Base-by-base conservation (phyloP, 2,113 vertebrate species). In the Propithecus coquereli region DNA sequence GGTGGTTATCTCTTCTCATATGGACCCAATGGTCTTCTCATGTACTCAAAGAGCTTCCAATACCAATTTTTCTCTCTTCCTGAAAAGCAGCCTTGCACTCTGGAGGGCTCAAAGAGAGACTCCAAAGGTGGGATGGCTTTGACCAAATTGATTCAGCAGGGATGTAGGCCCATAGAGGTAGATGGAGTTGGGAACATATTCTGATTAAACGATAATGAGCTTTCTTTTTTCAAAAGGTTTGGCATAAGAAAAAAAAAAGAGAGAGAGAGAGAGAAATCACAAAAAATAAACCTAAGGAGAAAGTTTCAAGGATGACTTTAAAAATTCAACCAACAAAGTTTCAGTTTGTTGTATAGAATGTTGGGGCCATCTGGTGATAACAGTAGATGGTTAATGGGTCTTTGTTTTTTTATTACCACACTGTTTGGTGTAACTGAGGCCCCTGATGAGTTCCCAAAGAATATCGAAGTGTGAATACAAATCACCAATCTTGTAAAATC, bases 381-480 rank as follows among this genome's bases (percentile, higher is more conserved):
- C 50, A 82, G 40, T 52, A 47, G 47, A 96, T 4, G 65, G 66
- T 94, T 94, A 95, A 93, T 71, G 59, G 47, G 83, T 86, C 8
- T 93, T 98, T 96, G 95, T 17, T 91, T 89, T 93, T 90, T 45
- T 77, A 37, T 93, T 71, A 87, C 91, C 87, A 87, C 85, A 40
- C 57, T 57, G 59, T 92, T 87, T 89, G 83, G 70, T 97, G 32
- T 92, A 79, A 59, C 79, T 88, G 85, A 30, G 88, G 77, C 73
- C 37, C 25, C 34, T 91, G 63, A 57, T 85, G 91, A 95, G 93
- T 87, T 97, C 32, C 87, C 66, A 73, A 74, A 94, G 96, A 96
- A 94, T 70, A 97, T 71, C 94, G 95, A 96, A 61, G 92, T 95
- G 30, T 97, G 97, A 98, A 97, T 88, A 97, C 97, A 97, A 96